Conservation (phyloP, 2,888 invertebrate genomes). For the Lingula anatina region DNA sequence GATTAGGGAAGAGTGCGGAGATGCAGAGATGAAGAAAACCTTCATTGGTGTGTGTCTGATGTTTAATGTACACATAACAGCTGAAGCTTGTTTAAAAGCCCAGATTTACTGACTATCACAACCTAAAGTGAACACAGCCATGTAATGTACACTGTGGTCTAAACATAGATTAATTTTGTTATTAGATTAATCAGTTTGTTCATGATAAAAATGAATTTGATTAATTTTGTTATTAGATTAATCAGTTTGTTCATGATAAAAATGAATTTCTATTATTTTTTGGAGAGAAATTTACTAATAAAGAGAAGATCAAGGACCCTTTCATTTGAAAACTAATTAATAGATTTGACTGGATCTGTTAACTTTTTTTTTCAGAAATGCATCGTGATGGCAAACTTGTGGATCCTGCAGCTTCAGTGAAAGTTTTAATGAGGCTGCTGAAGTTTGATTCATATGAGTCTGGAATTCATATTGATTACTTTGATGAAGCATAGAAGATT, state of each 20-base stretch:
- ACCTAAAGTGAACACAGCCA: no score
- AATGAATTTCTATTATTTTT: neutral
- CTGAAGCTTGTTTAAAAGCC: no score
- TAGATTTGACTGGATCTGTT: neutral
- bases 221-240: neutral
- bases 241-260: no score
- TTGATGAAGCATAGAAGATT: neutral
- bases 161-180: neutral
- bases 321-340: neutral
- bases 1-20: constrained; percentile 22
- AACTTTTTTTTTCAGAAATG: neutral
- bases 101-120: no score
- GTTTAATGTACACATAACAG: no score
- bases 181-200: no score
- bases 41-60: constrained; percentile 33
- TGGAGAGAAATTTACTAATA: no score
- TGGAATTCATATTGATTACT: neutral
- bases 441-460: neutral
- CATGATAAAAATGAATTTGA: no score
- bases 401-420: neutral
- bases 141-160: no score
- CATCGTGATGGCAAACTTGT: neutral
- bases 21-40: constrained; percentile 21
- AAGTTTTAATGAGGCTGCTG: neutral
- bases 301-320: no score